Evolutionary conservation across 2,113 vertebrate species (phyloP).

Genomic region (Callopanchax toddi): DNA sequence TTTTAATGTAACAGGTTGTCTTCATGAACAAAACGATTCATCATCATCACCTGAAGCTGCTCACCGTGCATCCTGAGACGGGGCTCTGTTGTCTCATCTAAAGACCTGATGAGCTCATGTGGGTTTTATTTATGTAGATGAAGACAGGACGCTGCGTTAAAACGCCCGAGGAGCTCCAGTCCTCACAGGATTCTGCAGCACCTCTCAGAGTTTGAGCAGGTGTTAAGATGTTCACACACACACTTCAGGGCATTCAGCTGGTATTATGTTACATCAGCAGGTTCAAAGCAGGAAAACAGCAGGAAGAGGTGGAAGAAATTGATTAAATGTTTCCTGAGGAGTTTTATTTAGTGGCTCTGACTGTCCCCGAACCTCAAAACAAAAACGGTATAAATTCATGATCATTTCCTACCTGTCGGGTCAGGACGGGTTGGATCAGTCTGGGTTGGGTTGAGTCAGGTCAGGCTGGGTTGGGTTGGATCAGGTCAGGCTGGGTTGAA

Average conservation of each 20-base stretch:
- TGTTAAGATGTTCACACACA: slow-evolving; percentile 32
- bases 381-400: slow-evolving; percentile 43
- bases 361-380: slow-evolving; percentile 53
- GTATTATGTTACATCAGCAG: slow-evolving; percentile 32
- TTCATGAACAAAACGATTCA: slow-evolving; percentile 19
- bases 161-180: slow-evolving; percentile 4
- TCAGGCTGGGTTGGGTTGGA: too few species aligned
- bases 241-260: slow-evolving; percentile 5
- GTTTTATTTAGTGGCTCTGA: slow-evolving; percentile 11
- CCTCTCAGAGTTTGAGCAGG: slow-evolving; percentile 36
- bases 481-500: too few species aligned
- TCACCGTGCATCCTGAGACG: slow-evolving; percentile 27
- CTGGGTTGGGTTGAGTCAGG: too few species aligned
- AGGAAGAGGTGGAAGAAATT: not conserved
- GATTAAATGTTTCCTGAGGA: slow-evolving; percentile 5
- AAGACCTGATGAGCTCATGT: slow-evolving; percentile 52
- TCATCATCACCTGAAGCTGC: slow-evolving; percentile 22
- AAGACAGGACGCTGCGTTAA: slow-evolving; percentile 34
- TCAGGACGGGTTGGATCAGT: too few species aligned
- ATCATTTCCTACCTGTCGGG: slow-evolving; percentile 32
- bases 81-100: slow-evolving; percentile 45
- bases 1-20: slow-evolving; percentile 16
- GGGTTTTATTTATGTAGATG: slow-evolving; percentile 33
- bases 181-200: slow-evolving; percentile 31
- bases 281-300: slow-evolving; percentile 2